Base-by-base conservation (phyloP, 1,140 invertebrate genomes). In the Chionoecetes opilio region DNA sequence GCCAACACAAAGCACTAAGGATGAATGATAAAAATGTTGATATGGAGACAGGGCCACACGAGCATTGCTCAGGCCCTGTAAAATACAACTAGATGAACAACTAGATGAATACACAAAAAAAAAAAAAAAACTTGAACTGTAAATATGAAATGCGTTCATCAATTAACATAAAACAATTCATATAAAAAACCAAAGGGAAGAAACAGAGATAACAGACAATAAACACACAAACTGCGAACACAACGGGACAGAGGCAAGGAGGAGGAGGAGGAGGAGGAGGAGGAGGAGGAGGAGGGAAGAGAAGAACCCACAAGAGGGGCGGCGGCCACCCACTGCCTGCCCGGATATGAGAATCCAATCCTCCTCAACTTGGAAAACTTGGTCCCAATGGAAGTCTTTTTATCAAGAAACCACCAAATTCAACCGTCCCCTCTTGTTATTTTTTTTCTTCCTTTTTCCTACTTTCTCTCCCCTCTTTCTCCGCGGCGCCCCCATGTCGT, bases 321-420 rank as follows among this genome's bases (percentile, higher is more conserved):
- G 84, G 53, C 35, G 63, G 46, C 93, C 93, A 88, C 93, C 93
- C 93, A 93, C 93, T 63, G 93, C n/a, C 93, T 37, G 46, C 46
- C 85, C 93, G 93, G 93, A 93, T 93, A 93, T 93, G 85, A 93
- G 93, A 82, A 93, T 86, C 93, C 93, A 88, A 93, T 89, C 93
- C 37, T 88, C 37, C 84, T 88, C 93, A 93, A 93, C 85, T 88
- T 93, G 41, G 84, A 53, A 93, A 93, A 87, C 53, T 93, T 87
- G 31, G 21, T 53, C 31, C 8, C 93, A 35, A 87, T 17, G 86
- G 53, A 17, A n/a, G 37, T 89, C 84, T 93, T 93, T 93, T 86
- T 93, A 85, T 38, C 37, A 32, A 93, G 41, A 93, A 87, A 84
- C 85, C 88, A 38, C 82, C 82, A 31, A 46, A 34, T 94, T 91